phyloP scores from a whole-genome alignment of 2,797 vertebrate genomes.

The Cirrhinus molitorella region DNA sequence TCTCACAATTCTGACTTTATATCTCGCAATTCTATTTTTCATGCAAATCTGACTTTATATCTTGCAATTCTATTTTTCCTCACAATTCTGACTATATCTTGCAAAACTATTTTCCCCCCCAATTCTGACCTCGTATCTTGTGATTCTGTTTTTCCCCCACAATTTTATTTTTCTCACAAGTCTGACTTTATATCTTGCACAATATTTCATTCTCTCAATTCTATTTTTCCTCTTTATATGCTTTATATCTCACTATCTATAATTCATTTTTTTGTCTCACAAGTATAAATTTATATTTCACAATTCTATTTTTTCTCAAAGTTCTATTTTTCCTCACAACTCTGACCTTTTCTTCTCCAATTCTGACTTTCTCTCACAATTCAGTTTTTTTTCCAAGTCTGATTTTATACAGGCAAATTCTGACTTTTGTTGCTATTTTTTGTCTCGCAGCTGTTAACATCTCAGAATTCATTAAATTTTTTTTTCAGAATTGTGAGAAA shows the following conservation, averaged over 20 bases:
- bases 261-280: too few species aligned
- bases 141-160: too few species aligned
- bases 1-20: too few species aligned
- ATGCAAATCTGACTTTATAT: not conserved
- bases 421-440: not conserved
- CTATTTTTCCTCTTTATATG: not conserved
- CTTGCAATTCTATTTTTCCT: not conserved
- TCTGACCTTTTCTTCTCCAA: not conserved
- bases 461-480: not conserved
- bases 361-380: not conserved
- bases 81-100: too few species aligned
- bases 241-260: too few species aligned
- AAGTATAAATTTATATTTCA: too few species aligned
- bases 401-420: too few species aligned
- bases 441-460: not conserved
- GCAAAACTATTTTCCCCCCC: not conserved
- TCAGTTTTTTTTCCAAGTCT: too few species aligned
- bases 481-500: not conserved
- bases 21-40: not conserved
- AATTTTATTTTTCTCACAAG: too few species aligned
- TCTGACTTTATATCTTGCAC: not conserved
- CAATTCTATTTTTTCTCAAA: too few species aligned
- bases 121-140: not conserved
- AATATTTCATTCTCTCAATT: too few species aligned
- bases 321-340: too few species aligned